Percentiles rank a stretch among this genome's conserved stretches.
Evolutionary conservation across 64 coral and sea anemone species (phyloP).

Genomic region (Catalaphyllia jardinei): DNA sequence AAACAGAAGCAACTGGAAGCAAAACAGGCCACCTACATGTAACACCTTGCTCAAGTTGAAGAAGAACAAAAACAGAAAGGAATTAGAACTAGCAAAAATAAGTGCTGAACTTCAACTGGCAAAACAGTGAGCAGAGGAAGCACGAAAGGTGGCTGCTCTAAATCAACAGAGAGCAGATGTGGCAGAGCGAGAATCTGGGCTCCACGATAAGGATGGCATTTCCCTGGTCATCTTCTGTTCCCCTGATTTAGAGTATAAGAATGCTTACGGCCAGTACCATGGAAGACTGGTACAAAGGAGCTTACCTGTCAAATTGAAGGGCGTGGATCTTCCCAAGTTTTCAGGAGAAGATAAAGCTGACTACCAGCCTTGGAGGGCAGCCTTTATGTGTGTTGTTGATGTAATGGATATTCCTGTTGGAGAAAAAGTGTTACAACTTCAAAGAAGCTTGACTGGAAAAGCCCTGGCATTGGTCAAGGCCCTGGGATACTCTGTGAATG

Average conservation of each 20-base stretch:
- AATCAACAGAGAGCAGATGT: constrained; percentile 31
- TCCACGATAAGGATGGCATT: neutral
- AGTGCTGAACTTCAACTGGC: constrained; percentile 9
- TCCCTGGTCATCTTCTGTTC: neutral
- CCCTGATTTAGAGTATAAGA: neutral
- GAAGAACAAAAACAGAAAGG: constrained; percentile 30
- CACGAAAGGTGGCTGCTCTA: constrained; percentile 29
- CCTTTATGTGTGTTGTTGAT: constrained; percentile 63
- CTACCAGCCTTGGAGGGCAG: constrained; percentile 57
- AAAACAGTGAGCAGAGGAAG: constrained; percentile 36
- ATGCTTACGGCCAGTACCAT: neutral
- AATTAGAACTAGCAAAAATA: constrained; percentile 19
- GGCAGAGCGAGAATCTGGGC: constrained; percentile 7
- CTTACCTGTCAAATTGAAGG: constrained; percentile 64
- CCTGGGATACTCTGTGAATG: constrained; percentile 52
- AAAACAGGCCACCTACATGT: too few relatives aligned
- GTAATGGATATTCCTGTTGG: constrained; percentile 48
- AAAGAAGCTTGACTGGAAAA: constrained; percentile 56
- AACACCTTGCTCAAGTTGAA: constrained; percentile 14
- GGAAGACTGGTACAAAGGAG: neutral
- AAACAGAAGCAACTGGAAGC: too few relatives aligned
- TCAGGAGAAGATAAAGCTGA: constrained; percentile 70
- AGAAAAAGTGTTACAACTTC: constrained; percentile 64
- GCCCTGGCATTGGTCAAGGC: constrained; percentile 55
- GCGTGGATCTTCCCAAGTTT: constrained; percentile 59